Evolutionary conservation across 30 jellyfish, hydroid and myxozoan genomes (phyloP).

Genomic region (Hydractinia symbiolongicarpus): DNA sequence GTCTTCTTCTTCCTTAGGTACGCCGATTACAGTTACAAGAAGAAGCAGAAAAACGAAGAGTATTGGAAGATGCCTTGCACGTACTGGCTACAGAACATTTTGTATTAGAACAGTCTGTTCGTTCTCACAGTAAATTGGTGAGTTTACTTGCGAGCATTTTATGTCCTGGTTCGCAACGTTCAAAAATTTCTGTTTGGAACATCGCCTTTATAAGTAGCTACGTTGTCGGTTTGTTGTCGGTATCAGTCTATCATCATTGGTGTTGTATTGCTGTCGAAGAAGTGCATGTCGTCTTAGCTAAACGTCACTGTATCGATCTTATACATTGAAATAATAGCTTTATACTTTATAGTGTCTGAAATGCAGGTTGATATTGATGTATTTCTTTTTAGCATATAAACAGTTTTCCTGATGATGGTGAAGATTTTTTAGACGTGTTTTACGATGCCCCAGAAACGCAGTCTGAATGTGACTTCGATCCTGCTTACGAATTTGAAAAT

Average conservation of each 20-base stretch:
- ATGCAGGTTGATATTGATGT: not conserved
- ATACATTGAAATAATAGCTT: no score
- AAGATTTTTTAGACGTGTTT: conserved; percentile 51
- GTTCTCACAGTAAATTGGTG: conserved; percentile 28
- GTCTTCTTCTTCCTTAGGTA: conserved; percentile 30
- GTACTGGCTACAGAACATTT: conserved; percentile 93
- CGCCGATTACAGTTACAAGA: conserved; percentile 92
- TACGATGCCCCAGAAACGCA: conserved; percentile 77
- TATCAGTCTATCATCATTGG: no score
- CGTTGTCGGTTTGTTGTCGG: no score
- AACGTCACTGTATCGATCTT: no score
- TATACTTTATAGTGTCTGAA: not conserved
- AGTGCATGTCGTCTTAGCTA: no score
- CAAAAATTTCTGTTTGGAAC: not conserved
- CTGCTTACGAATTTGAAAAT: conserved; percentile 16
- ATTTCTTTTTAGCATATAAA: not conserved
- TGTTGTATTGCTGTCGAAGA: no score
- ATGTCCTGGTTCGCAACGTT: not conserved
- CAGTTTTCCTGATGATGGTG: conserved; percentile 22
- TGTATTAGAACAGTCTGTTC: conserved; percentile 84
- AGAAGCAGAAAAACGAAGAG: conserved; percentile 93
- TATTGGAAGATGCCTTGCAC: conserved; percentile 90
- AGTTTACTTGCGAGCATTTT: not conserved
- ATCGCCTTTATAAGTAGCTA: no score
- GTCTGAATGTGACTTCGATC: conserved; percentile 27